Evolutionary conservation across 2,888 invertebrate genomes (phyloP).

Genomic region (Bombyx huttoni): DNA sequence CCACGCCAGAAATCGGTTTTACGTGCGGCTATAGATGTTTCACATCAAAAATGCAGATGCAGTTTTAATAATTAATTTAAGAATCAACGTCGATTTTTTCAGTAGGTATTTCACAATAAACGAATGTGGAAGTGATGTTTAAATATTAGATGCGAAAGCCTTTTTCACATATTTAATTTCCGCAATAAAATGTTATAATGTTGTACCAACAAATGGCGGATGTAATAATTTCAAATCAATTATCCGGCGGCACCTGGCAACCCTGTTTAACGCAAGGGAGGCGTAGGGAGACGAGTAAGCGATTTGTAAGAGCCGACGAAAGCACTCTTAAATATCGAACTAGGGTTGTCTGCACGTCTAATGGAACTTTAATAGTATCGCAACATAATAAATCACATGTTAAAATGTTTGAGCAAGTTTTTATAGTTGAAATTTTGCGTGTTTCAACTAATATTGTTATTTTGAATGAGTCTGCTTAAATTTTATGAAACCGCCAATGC

Average conservation of each 20-base stretch:
- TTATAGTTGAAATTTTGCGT: background rate
- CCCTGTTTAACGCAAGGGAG: constrained; percentile 15
- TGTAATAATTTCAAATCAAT: background rate
- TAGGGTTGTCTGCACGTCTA: constrained; percentile 49
- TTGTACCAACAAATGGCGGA: background rate
- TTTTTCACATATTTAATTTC: too few species aligned
- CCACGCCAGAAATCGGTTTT: too few species aligned
- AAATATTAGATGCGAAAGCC: too few species aligned
- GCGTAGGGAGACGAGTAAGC: constrained; percentile 36
- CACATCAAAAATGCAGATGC: too few species aligned
- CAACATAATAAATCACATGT: background rate
- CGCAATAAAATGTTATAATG: background rate
- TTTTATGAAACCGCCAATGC: too few species aligned
- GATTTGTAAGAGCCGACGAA: constrained; percentile 65
- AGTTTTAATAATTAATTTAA: too few species aligned
- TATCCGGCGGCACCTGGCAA: constrained; percentile 6
- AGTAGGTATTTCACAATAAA: too few species aligned
- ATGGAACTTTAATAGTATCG: constrained; percentile 19
- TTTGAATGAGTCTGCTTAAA: too few species aligned
- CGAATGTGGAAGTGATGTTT: too few species aligned
- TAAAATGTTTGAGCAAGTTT: background rate
- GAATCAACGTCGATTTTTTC: too few species aligned
- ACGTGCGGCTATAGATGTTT: too few species aligned
- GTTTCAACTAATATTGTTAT: background rate
- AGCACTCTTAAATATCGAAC: constrained; percentile 52